Percentiles rank a stretch among this genome's conserved stretches.
Evolutionary conservation across 2,888 invertebrate species (phyloP).

Genomic region (Minunthozetes semirufus): DNA sequence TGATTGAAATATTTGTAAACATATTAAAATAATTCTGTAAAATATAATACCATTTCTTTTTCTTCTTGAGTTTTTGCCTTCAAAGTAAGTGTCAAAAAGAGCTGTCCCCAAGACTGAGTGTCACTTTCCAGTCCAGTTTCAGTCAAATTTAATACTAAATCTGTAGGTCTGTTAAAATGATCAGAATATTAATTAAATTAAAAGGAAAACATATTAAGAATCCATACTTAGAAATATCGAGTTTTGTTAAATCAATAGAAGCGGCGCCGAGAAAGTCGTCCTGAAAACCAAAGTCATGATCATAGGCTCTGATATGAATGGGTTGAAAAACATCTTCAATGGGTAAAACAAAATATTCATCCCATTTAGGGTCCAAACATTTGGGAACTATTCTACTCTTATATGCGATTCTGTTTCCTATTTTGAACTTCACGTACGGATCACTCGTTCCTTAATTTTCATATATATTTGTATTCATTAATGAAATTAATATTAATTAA

Average conservation of each 20-base stretch:
- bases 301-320: conserved; percentile 84
- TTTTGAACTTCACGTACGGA: conserved; percentile 94
- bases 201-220: background rate
- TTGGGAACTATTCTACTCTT: conserved; percentile 90
- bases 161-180: conserved; percentile 52
- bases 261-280: conserved; percentile 98
- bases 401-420: conserved; percentile 74
- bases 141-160: conserved; percentile 68
- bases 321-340: conserved; percentile 79
- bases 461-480: conserved; percentile 24
- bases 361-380: conserved; percentile 96
- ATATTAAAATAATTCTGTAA: background rate
- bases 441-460: conserved; percentile 72
- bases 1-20: too few relatives aligned
- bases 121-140: conserved; percentile 56
- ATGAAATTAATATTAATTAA: background rate
- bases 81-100: conserved; percentile 72
- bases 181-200: background rate
- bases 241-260: conserved; percentile 68
- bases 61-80: conserved; percentile 89
- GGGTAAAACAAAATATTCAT: conserved; percentile 86
- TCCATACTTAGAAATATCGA: conserved; percentile 54
- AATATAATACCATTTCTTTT: conserved; percentile 70
- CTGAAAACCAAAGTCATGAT: conserved; percentile 89
- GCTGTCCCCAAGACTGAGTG: conserved; percentile 66